A percentile compares a stretch with the other conserved stretches of the same genome.
These are phyloP conservation scores for Timandra comae DNA, from an alignment of 2,888 invertebrate species.

Conservation along the genomic window DNA sequence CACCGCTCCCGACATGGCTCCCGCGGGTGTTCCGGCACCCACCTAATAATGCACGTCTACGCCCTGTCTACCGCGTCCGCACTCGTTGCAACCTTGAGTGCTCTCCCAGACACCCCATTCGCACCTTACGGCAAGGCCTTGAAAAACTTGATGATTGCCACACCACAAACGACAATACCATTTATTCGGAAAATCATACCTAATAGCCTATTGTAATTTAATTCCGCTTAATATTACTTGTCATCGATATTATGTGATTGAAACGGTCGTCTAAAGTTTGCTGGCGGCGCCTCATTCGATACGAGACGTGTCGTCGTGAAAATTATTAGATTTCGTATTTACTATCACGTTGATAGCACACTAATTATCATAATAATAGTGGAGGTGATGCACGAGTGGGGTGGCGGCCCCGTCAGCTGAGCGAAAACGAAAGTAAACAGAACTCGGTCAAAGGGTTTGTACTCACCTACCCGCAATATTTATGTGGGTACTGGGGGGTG, in stretches of 20 bases:
- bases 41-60: conserved; percentile 78
- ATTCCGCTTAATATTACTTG: too few species aligned
- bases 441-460: conserved; percentile 78
- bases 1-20: conserved; percentile 48
- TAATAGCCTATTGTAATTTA: background rate
- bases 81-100: conserved; percentile 72
- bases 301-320: conserved; percentile 17
- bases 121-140: conserved; percentile 16
- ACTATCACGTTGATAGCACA: conserved; percentile 57
- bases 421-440: conserved; percentile 78
- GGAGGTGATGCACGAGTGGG: conserved; percentile 54
- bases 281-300: conserved; percentile 5
- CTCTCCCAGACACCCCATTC: conserved; percentile 48
- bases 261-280: background rate
- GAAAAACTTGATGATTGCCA: conserved; percentile 6
- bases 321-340: conserved; percentile 42
- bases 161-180: conserved; percentile 4
- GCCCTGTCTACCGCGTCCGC: conserved; percentile 72
- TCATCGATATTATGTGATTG: background rate
- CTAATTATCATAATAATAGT: conserved; percentile 76
- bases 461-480: conserved; percentile 77
- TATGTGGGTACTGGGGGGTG: conserved; percentile 70
- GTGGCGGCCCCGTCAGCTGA: conserved; percentile 73
- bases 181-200: too few species aligned
- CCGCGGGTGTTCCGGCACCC: conserved; percentile 73